Conservation (phyloP, 2,113 vertebrate species). For the Dromaius novaehollandiae region DNA sequence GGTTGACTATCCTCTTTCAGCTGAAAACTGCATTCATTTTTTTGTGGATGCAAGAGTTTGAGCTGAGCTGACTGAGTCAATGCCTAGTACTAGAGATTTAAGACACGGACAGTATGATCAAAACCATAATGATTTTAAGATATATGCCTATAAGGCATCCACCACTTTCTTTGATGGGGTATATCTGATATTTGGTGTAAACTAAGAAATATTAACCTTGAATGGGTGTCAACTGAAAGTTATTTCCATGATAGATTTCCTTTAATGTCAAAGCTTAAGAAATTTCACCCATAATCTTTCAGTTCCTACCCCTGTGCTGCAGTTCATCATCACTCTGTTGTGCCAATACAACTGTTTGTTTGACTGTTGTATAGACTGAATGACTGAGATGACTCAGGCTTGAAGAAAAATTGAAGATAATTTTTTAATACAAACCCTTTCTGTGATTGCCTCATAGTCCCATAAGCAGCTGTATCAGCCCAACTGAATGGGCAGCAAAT, state of each 20-base stretch:
- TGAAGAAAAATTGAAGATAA: neutral
- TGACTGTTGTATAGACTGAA: neutral
- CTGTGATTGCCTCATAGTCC: neutral
- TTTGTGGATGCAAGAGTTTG: neutral
- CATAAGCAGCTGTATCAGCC: neutral
- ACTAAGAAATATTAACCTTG: neutral
- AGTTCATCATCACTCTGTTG: neutral
- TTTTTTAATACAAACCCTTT: neutral
- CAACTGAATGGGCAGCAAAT: neutral
- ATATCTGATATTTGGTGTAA: neutral
- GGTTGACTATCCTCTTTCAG: neutral
- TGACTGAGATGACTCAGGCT: neutral
- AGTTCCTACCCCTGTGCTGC: neutral
- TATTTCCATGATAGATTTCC: neutral
- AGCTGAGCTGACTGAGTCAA: neutral
- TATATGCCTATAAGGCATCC: neutral
- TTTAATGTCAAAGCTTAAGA: neutral
- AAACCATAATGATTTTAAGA: neutral
- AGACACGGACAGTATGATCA: neutral
- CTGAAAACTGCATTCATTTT: neutral
- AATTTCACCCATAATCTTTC: neutral
- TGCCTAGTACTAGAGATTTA: neutral
- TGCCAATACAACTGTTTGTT: neutral
- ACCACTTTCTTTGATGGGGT: neutral
- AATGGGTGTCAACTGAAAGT: neutral